Evolutionary conservation across 1,140 invertebrate genomes (phyloP).

Genomic region (Samia ricini): DNA sequence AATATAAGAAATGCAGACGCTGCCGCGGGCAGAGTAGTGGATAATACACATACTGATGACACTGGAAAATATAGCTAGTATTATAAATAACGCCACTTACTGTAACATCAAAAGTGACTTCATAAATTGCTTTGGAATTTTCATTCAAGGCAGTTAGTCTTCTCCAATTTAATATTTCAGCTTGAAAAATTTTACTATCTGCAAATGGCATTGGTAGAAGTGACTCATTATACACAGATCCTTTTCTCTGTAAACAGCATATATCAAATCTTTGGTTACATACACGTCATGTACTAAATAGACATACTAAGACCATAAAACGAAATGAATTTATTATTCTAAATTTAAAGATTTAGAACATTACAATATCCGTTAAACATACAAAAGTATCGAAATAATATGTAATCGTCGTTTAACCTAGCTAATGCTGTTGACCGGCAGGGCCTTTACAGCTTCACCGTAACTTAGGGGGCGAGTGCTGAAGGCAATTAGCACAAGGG

Average conservation of each 20-base stretch:
- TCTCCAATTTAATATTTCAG: slow-evolving; percentile 36
- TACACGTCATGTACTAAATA: too few species aligned
- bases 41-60: too few species aligned
- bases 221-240: slow-evolving; percentile 24
- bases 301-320: slow-evolving; percentile 5
- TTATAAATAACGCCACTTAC: slow-evolving; percentile 35
- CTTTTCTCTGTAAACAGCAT: slow-evolving; percentile 27
- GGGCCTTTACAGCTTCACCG: too few species aligned
- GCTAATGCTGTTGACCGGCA: too few species aligned
- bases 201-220: slow-evolving; percentile 53
- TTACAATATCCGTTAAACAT: not conserved
- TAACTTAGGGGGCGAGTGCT: too few species aligned
- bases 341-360: slow-evolving; percentile 2
- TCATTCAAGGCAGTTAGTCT: slow-evolving; percentile 37
- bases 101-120: slow-evolving; percentile 53
- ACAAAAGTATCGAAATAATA: not conserved
- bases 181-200: slow-evolving; percentile 34
- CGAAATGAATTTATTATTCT: not conserved
- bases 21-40: too few species aligned
- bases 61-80: too few species aligned
- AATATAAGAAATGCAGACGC: too few species aligned
- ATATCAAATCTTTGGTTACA: too few species aligned
- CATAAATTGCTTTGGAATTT: slow-evolving; percentile 55
- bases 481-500: too few species aligned
- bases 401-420: too few species aligned